Base-by-base conservation (phyloP, 2,113 vertebrate genomes). In the Ellobius talpinus region DNA sequence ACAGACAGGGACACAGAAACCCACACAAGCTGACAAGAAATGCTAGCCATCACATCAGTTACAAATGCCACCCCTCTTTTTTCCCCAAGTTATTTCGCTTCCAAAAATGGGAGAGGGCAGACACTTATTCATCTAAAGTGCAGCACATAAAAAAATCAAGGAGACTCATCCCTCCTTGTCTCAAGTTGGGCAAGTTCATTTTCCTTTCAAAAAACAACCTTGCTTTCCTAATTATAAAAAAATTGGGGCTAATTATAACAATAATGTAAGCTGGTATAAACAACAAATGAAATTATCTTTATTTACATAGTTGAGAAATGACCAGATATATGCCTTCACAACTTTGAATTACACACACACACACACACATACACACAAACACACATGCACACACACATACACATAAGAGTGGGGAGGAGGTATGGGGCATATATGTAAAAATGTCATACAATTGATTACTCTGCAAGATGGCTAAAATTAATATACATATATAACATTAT, bases 191-290 rank as follows among this genome's bases (percentile, higher is more conserved):
- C 19, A 93, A 91, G 4, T 7, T 68, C n/a, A 17, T 42, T 14
- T 42, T 63, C 42, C 7, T 31, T 90, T 93, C 73, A 61, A 79
- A 93, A 97, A 95, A 85, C 6, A 85, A 94, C 74, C n/a, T 66
- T 66, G 77, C 82, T 90, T 93, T 95, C 88, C 61, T 87, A 87
- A 91, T 87, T 94, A 88, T 90, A 45, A 91, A 87, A 93, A 74
- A 73, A 66, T 39, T 93, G 29, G 82, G 70, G 65, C 84, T 92
- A 93, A 89, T 58, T 91, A 24, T 89, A 91, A 23, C 77, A 86
- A 78, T 17, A 95, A 87, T 52, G n/a, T 47, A 76, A 50, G 73
- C 2, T 31, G 39, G 26, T 72, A 68, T 81, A 88, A 89, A 76
- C 68, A 95, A 92, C 77, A 36, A 81, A 74, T 77, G 47, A 16